phyloP scores from a whole-genome alignment of 2,888 invertebrate genomes.

The Dryobotodes eremita region DNA sequence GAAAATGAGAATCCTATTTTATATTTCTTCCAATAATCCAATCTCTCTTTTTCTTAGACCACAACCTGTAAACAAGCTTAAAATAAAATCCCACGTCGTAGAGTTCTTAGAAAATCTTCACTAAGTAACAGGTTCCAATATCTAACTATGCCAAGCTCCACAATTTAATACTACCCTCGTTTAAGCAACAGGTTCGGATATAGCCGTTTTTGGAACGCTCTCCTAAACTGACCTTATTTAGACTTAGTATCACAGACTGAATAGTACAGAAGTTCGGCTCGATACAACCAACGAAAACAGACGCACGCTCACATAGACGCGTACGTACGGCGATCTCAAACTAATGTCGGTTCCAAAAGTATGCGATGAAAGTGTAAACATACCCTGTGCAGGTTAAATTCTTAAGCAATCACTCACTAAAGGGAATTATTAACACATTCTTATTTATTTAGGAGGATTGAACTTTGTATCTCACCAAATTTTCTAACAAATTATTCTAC shows the following conservation, averaged over 20 bases:
- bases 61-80: neutral
- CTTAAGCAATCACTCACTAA: too few relatives aligned
- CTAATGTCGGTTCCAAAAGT: neutral
- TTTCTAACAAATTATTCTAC: neutral
- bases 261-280: slow-evolving; percentile 1
- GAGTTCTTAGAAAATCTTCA: slow-evolving; percentile 11
- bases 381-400: neutral
- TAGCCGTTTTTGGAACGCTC: slow-evolving; percentile 43
- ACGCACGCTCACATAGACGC: too few relatives aligned
- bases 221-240: slow-evolving; percentile 43
- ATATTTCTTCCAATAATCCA: neutral
- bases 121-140: slow-evolving; percentile 29
- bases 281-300: neutral
- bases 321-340: neutral
- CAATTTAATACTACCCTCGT: slow-evolving; percentile 40
- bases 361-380: neutral
- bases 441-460: neutral
- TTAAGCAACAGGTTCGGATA: slow-evolving; percentile 57
- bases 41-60: neutral
- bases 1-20: neutral
- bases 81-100: neutral
- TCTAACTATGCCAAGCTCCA: slow-evolving; percentile 29
- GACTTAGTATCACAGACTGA: neutral
- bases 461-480: neutral
- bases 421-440: neutral